These are phyloP conservation scores for Pseudoatta argentina DNA, from an alignment of 1,140 invertebrate species.

Conservation along the genomic window DNA sequence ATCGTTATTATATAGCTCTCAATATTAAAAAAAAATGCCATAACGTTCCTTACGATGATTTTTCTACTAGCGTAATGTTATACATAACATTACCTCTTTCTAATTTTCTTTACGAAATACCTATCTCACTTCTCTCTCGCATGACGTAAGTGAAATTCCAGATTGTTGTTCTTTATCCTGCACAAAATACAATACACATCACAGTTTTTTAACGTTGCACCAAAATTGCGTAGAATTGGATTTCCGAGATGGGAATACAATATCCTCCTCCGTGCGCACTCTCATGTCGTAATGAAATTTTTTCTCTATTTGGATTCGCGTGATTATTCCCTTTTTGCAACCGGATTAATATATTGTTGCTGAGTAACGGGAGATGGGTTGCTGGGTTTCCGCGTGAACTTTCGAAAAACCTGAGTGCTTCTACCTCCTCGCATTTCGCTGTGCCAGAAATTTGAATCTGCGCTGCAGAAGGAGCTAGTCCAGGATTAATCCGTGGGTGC, in stretches of 20 bases:
- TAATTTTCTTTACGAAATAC: not conserved
- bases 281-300: conserved; percentile 40
- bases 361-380: conserved; percentile 19
- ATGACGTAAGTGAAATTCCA: not conserved
- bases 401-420: conserved; percentile 15
- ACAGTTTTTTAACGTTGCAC: conserved; percentile 2
- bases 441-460: conserved; percentile 15
- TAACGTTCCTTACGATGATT: not conserved
- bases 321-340: conserved; percentile 7
- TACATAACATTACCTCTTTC: not conserved
- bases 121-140: not conserved
- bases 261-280: not conserved
- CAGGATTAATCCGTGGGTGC: conserved; percentile 27
- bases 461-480: conserved; percentile 24
- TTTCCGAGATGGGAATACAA: conserved; percentile 26
- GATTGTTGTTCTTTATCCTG: not conserved
- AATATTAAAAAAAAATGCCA: conserved; percentile 13
- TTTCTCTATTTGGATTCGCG: conserved; percentile 20
- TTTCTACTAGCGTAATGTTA: not conserved
- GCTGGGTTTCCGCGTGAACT: not conserved
- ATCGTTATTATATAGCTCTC: not conserved
- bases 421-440: not conserved
- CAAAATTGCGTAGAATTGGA: conserved; percentile 41
- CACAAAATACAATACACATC: not conserved
- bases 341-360: conserved; percentile 54